Evolutionary conservation across 2,797 vertebrate genomes (phyloP).

Genomic region (Picus viridis): DNA sequence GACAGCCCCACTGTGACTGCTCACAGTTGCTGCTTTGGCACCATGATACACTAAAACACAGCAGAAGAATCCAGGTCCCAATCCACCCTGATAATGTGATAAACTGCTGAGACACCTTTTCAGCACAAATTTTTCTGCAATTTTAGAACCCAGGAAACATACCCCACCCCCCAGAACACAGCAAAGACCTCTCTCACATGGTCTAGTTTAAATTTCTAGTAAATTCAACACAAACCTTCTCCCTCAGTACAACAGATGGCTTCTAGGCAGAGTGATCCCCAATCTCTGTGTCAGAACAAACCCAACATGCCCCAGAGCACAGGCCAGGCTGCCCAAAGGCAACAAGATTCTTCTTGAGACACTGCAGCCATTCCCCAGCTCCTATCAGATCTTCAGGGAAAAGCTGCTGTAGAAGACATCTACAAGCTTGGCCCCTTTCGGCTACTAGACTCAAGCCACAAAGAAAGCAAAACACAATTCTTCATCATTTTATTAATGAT

Average conservation of each 20-base stretch:
- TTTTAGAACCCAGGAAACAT: neutral
- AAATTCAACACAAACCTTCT: neutral
- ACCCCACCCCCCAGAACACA: neutral
- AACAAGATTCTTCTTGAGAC: fast-evolving
- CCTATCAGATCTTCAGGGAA: neutral
- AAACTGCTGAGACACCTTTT: neutral
- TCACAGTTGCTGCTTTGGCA: fast-evolving
- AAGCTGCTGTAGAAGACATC: neutral
- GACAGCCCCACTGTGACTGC: neutral
- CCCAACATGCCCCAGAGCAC: fast-evolving
- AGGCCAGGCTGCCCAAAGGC: neutral
- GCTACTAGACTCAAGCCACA: fast-evolving
- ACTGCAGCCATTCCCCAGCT: fast-evolving
- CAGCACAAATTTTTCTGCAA: neutral
- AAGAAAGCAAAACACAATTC: neutral
- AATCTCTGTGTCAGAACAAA: neutral
- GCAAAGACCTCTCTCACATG: fast-evolving
- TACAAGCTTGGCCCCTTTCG: neutral
- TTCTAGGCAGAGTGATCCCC: neutral
- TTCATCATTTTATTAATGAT: conserved; percentile 66
- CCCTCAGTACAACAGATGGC: fast-evolving
- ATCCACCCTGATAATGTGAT: fast-evolving
- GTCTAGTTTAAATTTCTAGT: neutral
- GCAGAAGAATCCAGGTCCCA: neutral
- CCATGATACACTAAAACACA: fast-evolving